Evolutionary conservation across 2,113 vertebrate species (phyloP).

Genomic region (Irena cyanogastra): DNA sequence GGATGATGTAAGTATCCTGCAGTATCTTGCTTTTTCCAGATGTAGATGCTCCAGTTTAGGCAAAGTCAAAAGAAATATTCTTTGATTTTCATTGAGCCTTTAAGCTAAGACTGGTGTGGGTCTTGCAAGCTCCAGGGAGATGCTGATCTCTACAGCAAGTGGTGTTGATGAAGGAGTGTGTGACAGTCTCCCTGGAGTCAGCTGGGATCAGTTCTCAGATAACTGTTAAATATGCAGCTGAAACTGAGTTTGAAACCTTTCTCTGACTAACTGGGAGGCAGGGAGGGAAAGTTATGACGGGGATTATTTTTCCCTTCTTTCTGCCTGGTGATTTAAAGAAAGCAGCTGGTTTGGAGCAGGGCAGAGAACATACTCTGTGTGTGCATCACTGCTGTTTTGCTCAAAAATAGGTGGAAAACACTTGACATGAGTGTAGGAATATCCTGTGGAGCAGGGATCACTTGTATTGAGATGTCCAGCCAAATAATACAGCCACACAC

Average conservation of each 20-base stretch:
- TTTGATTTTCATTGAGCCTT: background rate
- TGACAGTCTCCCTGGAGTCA: background rate
- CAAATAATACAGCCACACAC: background rate
- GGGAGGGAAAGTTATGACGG: background rate
- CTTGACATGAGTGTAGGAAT: background rate
- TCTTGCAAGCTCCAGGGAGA: background rate
- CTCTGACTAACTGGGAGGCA: background rate
- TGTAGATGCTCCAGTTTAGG: background rate
- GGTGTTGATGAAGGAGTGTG: background rate
- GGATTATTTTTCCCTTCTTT: background rate
- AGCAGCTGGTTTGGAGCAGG: background rate
- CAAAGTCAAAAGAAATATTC: background rate
- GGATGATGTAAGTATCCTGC: constrained; percentile 87
- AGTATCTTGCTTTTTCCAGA: background rate
- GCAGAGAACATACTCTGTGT: background rate
- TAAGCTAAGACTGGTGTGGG: background rate
- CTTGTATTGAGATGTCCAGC: background rate
- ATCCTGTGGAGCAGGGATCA: background rate
- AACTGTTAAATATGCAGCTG: background rate
- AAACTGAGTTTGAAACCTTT: background rate
- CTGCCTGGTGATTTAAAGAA: background rate
- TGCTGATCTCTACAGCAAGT: background rate
- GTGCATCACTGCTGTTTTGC: background rate
- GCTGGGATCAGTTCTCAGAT: background rate
- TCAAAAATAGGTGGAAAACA: background rate